A percentile compares a stretch with the other conserved stretches of the same genome.
Evolutionary conservation across 2,113 vertebrate species (phyloP).

Genomic region (Tetrax tetrax): DNA sequence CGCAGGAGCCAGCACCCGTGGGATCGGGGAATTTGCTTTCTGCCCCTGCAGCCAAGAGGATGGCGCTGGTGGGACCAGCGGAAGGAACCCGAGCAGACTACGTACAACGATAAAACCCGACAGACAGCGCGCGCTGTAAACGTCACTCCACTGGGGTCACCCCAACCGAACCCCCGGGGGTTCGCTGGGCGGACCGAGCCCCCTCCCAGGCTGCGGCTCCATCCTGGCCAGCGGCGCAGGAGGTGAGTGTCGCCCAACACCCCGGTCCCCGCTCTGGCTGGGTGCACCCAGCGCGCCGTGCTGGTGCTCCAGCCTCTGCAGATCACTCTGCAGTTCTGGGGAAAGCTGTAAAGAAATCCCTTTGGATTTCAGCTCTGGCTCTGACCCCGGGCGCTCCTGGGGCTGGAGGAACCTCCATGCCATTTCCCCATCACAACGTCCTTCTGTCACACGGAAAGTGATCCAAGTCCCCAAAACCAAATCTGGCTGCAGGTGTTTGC

Average conservation of each 20-base stretch:
- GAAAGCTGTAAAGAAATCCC: neutral
- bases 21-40: neutral
- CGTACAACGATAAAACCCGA: neutral
- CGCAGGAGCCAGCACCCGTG: neutral
- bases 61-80: neutral
- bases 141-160: accelerated
- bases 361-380: neutral
- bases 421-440: neutral
- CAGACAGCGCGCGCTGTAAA: accelerated
- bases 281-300: neutral
- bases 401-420: neutral
- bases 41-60: neutral
- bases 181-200: too few species aligned
- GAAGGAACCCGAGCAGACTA: neutral
- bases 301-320: neutral
- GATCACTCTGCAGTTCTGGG: neutral
- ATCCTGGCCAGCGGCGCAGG: accelerated
- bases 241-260: neutral
- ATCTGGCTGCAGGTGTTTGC: accelerated
- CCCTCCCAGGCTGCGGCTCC: accelerated
- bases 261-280: neutral
- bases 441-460: neutral
- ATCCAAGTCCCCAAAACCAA: accelerated
- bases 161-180: accelerated
- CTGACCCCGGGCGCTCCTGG: accelerated